These are phyloP conservation scores for Intellagama lesueurii DNA, from an alignment of 2,797 vertebrate species.

Conservation along the genomic window DNA sequence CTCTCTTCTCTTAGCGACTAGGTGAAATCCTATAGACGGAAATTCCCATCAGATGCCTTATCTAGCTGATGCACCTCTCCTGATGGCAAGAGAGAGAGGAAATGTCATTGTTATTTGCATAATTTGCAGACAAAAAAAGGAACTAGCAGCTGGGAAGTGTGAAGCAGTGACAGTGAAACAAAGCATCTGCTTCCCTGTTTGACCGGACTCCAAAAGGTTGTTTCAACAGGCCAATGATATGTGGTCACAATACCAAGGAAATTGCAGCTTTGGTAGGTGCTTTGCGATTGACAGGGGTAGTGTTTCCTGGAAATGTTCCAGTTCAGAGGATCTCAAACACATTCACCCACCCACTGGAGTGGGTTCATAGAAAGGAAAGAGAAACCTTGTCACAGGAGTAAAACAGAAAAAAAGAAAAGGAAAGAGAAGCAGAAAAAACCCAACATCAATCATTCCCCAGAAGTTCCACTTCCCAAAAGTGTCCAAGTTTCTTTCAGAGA, in stretches of 20 bases:
- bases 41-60: constrained; percentile 26
- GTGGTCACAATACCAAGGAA: constrained; percentile 8
- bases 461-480: not conserved
- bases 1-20: not conserved
- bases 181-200: constrained; percentile 25
- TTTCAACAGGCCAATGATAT: constrained; percentile 8
- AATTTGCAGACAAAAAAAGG: constrained; percentile 38
- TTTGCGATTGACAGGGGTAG: not conserved
- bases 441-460: not conserved
- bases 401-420: not conserved
- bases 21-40: constrained; percentile 11
- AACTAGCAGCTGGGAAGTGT: constrained; percentile 25
- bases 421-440: too few relatives aligned
- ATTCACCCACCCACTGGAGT: not conserved
- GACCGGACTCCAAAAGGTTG: not conserved
- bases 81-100: constrained; percentile 22
- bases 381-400: not conserved
- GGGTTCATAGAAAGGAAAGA: constrained; percentile 21
- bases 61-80: constrained; percentile 8
- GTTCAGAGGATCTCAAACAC: not conserved
- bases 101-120: constrained; percentile 43
- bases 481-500: not conserved
- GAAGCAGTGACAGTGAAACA: not conserved
- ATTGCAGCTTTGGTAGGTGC: not conserved
- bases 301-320: constrained; percentile 21